phyloP scores from a whole-genome alignment of 92 coral and sea anemone genomes.

The Zoanthus sociatus region DNA sequence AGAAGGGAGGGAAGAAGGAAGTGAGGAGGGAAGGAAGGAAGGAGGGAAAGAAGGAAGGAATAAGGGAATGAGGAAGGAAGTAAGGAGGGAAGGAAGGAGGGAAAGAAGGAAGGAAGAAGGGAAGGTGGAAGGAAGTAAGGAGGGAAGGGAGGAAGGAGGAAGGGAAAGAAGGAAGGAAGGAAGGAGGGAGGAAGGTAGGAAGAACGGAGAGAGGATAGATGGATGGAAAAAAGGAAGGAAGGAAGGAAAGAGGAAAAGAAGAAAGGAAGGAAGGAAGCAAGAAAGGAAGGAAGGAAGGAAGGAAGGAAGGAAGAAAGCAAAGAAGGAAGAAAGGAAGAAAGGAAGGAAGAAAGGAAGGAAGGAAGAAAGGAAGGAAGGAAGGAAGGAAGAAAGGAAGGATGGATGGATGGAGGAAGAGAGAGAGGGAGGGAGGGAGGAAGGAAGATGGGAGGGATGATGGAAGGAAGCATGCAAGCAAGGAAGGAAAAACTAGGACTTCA shows the following conservation, averaged over 20 bases:
- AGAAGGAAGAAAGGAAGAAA: no score
- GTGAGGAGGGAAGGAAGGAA: background rate
- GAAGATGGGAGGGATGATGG: no score
- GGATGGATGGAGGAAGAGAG: no score
- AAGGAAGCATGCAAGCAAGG: no score
- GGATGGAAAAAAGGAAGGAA: background rate
- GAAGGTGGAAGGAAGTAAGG: no score
- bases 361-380: no score
- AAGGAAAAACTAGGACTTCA: background rate
- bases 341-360: no score
- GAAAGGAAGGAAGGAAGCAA: background rate
- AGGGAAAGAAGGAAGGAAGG: background rate
- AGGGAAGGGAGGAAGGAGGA: background rate
- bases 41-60: background rate
- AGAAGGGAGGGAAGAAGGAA: background rate
- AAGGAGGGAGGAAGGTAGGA: background rate
- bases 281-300: background rate
- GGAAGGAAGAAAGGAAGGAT: no score
- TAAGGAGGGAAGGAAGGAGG: background rate
- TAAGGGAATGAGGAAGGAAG: no score
- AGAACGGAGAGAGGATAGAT: background rate
- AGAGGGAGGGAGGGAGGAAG: no score
- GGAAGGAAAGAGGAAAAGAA: background rate
- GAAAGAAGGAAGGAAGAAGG: background rate
- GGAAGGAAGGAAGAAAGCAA: background rate